Percentiles rank a stretch among this genome's conserved stretches.
These are phyloP conservation scores for Cydia fagiglandana DNA, from an alignment of 1,140 invertebrate genomes.

Conservation along the genomic window DNA sequence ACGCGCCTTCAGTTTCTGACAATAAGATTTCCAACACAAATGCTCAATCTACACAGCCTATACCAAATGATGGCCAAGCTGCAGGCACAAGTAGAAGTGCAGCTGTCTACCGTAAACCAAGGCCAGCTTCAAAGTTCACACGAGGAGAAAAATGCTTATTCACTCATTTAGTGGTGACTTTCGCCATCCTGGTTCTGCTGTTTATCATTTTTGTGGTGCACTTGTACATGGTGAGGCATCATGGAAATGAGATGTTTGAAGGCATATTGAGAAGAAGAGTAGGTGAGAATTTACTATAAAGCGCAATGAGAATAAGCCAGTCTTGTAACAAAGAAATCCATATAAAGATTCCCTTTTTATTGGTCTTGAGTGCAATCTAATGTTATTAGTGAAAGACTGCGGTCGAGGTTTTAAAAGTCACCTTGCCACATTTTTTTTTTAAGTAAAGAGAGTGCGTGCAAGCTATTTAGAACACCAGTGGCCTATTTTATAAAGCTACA, in stretches of 20 bases:
- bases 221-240: constrained; percentile 47
- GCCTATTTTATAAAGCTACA: too few species aligned
- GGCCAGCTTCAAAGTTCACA: constrained; percentile 51
- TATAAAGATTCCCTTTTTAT: too few species aligned
- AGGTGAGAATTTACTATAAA: background rate
- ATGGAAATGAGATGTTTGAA: constrained; percentile 35
- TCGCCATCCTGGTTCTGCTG: constrained; percentile 44
- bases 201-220: constrained; percentile 52
- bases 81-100: background rate
- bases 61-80: background rate
- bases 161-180: constrained; percentile 52
- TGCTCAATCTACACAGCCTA: background rate
- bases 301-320: too few species aligned
- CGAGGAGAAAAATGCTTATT: constrained; percentile 66
- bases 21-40: background rate
- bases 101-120: background rate
- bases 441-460: too few species aligned
- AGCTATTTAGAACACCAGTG: too few species aligned
- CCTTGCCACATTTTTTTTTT: too few species aligned
- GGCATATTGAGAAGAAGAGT: constrained; percentile 25
- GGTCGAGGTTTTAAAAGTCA: too few species aligned
- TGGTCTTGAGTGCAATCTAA: too few species aligned
- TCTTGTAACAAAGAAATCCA: too few species aligned
- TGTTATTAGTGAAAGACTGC: too few species aligned
- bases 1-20: background rate